These are phyloP conservation scores for Euglossa dilemma DNA, from an alignment of 1,140 invertebrate species.

Conservation along the genomic window DNA sequence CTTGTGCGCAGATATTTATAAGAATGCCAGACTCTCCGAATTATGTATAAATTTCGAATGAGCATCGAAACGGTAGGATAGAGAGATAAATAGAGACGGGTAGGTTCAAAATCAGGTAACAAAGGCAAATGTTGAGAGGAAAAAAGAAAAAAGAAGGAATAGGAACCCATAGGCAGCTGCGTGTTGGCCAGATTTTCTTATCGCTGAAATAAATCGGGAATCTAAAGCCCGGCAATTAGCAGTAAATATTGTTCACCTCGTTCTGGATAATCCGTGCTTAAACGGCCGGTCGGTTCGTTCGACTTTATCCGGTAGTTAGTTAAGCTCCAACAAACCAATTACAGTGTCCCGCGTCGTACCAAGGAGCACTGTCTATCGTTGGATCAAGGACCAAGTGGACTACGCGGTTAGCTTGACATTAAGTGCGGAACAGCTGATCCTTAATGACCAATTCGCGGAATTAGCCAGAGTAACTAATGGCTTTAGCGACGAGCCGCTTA, in stretches of 20 bases:
- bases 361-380: slow-evolving; percentile 58
- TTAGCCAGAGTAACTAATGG: slow-evolving; percentile 55
- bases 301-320: slow-evolving; percentile 70
- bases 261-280: slow-evolving; percentile 63
- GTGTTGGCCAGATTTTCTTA: slow-evolving; percentile 48
- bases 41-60: neutral
- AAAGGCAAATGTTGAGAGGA: too few relatives aligned
- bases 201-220: slow-evolving; percentile 55
- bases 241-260: slow-evolving; percentile 66
- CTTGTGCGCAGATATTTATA: too few relatives aligned
- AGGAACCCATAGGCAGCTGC: slow-evolving; percentile 1
- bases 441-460: slow-evolving; percentile 61
- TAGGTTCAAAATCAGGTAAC: neutral
- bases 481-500: slow-evolving; percentile 21
- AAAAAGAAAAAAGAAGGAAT: neutral
- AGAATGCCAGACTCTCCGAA: too few relatives aligned
- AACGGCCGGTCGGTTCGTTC: slow-evolving; percentile 53
- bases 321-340: slow-evolving; percentile 70
- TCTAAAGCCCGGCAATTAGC: slow-evolving; percentile 62
- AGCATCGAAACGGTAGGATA: neutral
- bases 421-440: slow-evolving; percentile 60
- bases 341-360: slow-evolving; percentile 50
- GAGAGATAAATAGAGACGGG: neutral
- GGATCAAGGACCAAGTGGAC: slow-evolving; percentile 53
- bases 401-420: slow-evolving; percentile 55